Base-by-base conservation (phyloP, 2,888 invertebrate genomes). In the Tetramorium bicarinatum region DNA sequence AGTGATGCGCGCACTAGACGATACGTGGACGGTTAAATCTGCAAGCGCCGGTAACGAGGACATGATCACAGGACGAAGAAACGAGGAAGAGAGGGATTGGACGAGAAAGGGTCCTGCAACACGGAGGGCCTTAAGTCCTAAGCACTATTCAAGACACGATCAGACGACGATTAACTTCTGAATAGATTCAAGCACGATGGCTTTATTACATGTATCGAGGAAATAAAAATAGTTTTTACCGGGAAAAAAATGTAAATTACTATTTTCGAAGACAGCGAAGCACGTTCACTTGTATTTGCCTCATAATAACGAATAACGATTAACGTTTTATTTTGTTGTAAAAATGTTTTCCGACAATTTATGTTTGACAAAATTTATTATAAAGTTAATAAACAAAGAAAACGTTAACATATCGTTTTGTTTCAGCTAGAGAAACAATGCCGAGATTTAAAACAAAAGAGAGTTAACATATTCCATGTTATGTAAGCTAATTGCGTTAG, bases 31-130 rank as follows among this genome's bases (percentile, higher is more conserved):
- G 29, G 62, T 44, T 82, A 82, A 75, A 72, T 82, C 81, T 75
- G 81, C 72, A 44, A 62, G 81, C 72, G 52, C 62, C 76, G 54
- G 81, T 81, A 77, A 77, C 77, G 75, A 77, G 77, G 77, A 81
- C 81, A 61, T 49, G 80, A 76, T 80, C 38, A 44, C 64, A 21
- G 67, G 15, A 54, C 25, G 77, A 69, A 59, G 56, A 44, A 21
- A 29, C 15, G 67, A 34, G 54, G 25, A 41, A 54, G 25, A 54
- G 66, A 44, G n/a, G 29, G 64, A 76, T 54, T 34, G 44, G 66
- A 18, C 9, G 67, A 18, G 41, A 44, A 34, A 41, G 38, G 59
- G 25, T 15, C 77, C 44, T 67, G 34, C 41, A 38, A 15, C 6
- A 29, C 41, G 34, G 13, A 41, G 29, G 54, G 69, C 75, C 75